phyloP scores from a whole-genome alignment of 2,888 invertebrate genomes.

The Dendrolimus houi region DNA sequence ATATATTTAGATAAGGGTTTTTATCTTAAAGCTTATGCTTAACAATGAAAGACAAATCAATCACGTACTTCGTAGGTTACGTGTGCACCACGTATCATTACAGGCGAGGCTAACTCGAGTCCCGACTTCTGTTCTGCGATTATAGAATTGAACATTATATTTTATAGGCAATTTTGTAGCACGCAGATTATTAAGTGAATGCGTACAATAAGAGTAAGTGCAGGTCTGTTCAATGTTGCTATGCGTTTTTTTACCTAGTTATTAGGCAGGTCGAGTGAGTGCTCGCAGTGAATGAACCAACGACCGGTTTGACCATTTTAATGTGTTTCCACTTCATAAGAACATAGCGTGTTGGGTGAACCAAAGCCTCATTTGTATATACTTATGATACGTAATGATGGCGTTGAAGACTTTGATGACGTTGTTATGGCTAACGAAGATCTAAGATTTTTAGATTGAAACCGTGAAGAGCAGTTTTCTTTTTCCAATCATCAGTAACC shows the following conservation, averaged over 20 bases:
- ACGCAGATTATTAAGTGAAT: not conserved
- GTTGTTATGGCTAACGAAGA: not conserved
- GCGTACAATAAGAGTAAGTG: not conserved
- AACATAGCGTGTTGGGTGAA: not conserved
- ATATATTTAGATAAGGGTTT: no score
- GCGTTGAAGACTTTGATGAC: not conserved
- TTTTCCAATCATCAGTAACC: no score
- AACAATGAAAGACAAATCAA: not conserved
- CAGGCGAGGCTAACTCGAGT: not conserved
- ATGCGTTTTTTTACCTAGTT: slow-evolving; percentile 13
- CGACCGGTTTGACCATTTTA: slow-evolving; percentile 31
- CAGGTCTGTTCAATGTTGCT: slow-evolving; percentile 7
- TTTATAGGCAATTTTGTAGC: not conserved
- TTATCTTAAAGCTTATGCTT: no score
- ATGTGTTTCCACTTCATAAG: slow-evolving; percentile 24
- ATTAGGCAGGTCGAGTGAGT: slow-evolving; percentile 19
- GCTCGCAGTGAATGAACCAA: slow-evolving; percentile 31
- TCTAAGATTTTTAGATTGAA: no score
- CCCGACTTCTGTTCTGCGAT: not conserved
- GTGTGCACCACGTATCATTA: not conserved
- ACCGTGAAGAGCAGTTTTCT: no score
- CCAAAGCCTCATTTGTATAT: not conserved
- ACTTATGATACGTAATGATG: not conserved
- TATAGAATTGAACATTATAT: not conserved
- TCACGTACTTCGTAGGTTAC: not conserved